phyloP scores from a whole-genome alignment of 1,140 invertebrate species.

The Trachelipus rathkii region DNA sequence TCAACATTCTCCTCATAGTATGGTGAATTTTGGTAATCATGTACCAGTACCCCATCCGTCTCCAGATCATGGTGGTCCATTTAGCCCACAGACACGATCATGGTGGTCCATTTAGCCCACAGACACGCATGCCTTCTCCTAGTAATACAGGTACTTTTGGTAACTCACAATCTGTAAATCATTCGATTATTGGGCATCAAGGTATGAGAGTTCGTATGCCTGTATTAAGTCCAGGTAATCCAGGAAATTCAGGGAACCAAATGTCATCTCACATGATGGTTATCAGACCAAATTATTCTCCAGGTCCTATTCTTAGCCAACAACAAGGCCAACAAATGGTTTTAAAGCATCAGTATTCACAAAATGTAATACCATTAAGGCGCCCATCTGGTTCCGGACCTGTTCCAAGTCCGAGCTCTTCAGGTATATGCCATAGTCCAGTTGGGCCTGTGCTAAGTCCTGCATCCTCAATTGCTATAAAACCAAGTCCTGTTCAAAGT shows the following conservation, averaged over 20 bases:
- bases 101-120: slow-evolving; percentile 38
- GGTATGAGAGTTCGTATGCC: slow-evolving; percentile 39
- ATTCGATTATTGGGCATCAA: slow-evolving; percentile 33
- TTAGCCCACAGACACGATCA: slow-evolving; percentile 42
- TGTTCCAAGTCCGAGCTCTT: slow-evolving; percentile 36
- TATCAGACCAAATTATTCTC: slow-evolving; percentile 30
- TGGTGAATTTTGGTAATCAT: too few relatives aligned
- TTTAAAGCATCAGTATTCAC: slow-evolving; percentile 40
- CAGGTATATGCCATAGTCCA: slow-evolving; percentile 34
- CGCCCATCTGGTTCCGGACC: slow-evolving; percentile 39
- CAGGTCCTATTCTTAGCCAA: slow-evolving; percentile 35
- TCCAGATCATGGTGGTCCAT: slow-evolving; percentile 34
- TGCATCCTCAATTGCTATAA: slow-evolving; percentile 33
- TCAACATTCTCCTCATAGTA: slow-evolving; percentile 44
- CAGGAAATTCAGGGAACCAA: slow-evolving; percentile 29
- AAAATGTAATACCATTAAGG: slow-evolving; percentile 37
- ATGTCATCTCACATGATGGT: slow-evolving; percentile 41
- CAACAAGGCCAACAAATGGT: slow-evolving; percentile 35
- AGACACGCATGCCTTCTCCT: slow-evolving; percentile 42
- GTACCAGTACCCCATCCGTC: slow-evolving; percentile 38
- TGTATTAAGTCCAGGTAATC: slow-evolving; percentile 34
- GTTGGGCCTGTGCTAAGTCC: slow-evolving; percentile 38
- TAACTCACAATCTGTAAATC: slow-evolving; percentile 32
- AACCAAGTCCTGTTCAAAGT: slow-evolving; percentile 40
- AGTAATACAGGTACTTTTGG: slow-evolving; percentile 32